A percentile compares a stretch with the other conserved stretches of the same genome.
These are phyloP conservation scores for Aradus depressus DNA, from an alignment of 2,888 invertebrate genomes.

Conservation along the genomic window DNA sequence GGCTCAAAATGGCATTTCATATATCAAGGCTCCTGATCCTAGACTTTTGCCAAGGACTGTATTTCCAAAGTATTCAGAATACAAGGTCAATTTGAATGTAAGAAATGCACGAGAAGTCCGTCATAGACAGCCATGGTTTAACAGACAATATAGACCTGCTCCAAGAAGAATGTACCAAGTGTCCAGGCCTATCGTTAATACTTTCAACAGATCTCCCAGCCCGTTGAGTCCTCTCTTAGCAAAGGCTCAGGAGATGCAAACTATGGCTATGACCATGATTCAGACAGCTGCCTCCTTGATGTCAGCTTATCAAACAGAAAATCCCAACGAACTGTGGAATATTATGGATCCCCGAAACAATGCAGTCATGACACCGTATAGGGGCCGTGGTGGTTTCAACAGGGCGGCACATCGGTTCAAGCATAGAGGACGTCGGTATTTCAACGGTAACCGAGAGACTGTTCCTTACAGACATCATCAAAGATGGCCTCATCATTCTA, in stretches of 20 bases:
- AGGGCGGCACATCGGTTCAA: no score
- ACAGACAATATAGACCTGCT: no score
- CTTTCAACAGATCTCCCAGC: background rate
- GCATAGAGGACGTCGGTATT: no score
- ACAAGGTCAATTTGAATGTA: slow-evolving; percentile 18
- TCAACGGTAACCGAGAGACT: no score
- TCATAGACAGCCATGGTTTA: no score
- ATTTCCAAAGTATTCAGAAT: slow-evolving; percentile 19
- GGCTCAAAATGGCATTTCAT: slow-evolving; percentile 8
- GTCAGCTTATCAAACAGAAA: slow-evolving; percentile 5
- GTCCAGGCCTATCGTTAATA: background rate
- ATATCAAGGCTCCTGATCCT: slow-evolving; percentile 17
- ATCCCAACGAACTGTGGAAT: slow-evolving; percentile 14
- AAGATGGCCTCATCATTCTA: no score
- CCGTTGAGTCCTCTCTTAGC: slow-evolving; percentile 5
- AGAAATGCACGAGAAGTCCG: background rate
- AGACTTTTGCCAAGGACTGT: slow-evolving; percentile 19
- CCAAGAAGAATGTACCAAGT: no score
- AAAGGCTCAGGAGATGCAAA: slow-evolving; percentile 21
- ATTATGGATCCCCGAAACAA: no score
- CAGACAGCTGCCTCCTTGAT: slow-evolving; percentile 25
- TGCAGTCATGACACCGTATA: no score
- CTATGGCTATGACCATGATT: slow-evolving; percentile 26
- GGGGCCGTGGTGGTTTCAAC: no score
- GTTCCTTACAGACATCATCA: no score